Evolutionary conservation across 2,113 vertebrate genomes (phyloP).

Genomic region (Mus musculus): GRCm39 chr11:97238501-97239000

Average conservation of each 20-base stretch:
- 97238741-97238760: no score
- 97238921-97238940: background rate
- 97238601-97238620: background rate
- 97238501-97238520: constrained; percentile 25
- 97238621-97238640: background rate
- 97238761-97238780: no score
- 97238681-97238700: background rate
- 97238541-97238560: background rate
- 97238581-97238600: background rate
- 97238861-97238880: no score
- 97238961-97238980: background rate
- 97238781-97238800: no score
- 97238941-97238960: background rate
- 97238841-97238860: no score
- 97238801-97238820: no score
- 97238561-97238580: background rate
- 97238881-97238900: no score
- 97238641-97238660: background rate
- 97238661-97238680: constrained; percentile 19
- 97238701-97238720: background rate
- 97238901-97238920: no score
- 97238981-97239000: background rate
- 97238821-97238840: no score
- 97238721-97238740: no score
- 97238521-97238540: background rate